These are phyloP conservation scores for Bombus impatiens DNA, from an alignment of 1,140 invertebrate genomes.

Conservation along the genomic window DNA sequence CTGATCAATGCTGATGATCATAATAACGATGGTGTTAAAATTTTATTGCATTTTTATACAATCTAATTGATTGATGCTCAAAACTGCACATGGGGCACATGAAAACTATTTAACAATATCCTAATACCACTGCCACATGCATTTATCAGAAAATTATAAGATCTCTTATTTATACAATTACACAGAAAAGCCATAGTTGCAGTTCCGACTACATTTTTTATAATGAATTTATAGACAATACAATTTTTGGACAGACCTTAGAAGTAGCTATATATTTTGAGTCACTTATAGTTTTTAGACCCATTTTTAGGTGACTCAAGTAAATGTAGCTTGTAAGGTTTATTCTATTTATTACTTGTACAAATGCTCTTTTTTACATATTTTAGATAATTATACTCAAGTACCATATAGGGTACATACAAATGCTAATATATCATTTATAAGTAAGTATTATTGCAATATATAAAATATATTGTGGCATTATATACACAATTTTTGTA, in stretches of 20 bases:
- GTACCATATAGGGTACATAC: not conserved
- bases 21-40: not conserved
- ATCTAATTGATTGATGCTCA: constrained; percentile 44
- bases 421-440: not conserved
- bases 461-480: constrained; percentile 37
- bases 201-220: constrained; percentile 34
- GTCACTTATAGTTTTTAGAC: constrained; percentile 13
- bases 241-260: constrained; percentile 11
- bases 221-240: constrained; percentile 12
- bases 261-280: not conserved
- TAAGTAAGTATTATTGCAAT: constrained; percentile 38
- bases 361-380: not conserved
- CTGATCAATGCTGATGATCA: not conserved
- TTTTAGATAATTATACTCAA: constrained; percentile 22
- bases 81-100: constrained; percentile 11
- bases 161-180: constrained; percentile 28
- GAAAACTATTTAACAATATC: constrained; percentile 16
- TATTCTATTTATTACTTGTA: constrained; percentile 8
- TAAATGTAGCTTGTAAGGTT: constrained; percentile 31
- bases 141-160: constrained; percentile 56
- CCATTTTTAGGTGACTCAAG: constrained; percentile 7
- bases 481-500: constrained; percentile 1
- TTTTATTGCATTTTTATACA: constrained; percentile 3
- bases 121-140: constrained; percentile 58
- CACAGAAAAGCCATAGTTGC: constrained; percentile 10